Evolutionary conservation across 2,888 invertebrate genomes (phyloP), one percentile per base, ranked within the genome.

Genomic region (Eustalomyia histrio): DNA sequence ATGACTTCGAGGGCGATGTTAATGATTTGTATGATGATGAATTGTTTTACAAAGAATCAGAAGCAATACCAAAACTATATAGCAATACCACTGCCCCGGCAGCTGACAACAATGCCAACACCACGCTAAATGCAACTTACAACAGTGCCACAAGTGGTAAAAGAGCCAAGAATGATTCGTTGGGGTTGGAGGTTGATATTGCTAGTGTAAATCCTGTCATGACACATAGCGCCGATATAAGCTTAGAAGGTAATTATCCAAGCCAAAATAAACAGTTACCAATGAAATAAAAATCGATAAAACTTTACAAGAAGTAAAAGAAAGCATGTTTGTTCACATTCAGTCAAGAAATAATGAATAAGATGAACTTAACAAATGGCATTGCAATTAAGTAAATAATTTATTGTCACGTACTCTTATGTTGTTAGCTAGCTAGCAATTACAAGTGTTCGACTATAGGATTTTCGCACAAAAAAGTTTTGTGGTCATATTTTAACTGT

Each of bases 1-100:
- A 92, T 85, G 92, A 91, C 82, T 90, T 90, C 58, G 91, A 91
- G 75, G 92, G 92, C 67, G 92, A 92, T 84, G 90, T 91, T 74
- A 92, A 92, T 85, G 92, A 92, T 83, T 91, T 92, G 82, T 91
- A 91, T 83, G 92, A 92, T 84, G 92, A 92, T 85, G 92, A 92
- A 87, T 89, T 91, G 79, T 92, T 91, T 87, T 92, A 93, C 84
- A 90, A 92, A 83, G 93, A 93, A 87, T 92, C 92, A 1, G 92
- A 92, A 81, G 92, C 92, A 24, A 92, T 93, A 84, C 92, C 90
- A 81, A 92, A 91, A 86, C 89, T 90, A 0, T 89, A 90, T 78
- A 90, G 90, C 81, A 90, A 90, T 53, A 86, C 88, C 24, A 89
- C 89, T 9, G 80, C 79, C 2, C 86, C 84, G 24, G 84, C 85